Evolutionary conservation across 1,140 invertebrate species (phyloP).

Genomic region (Pomacea maculata): DNA sequence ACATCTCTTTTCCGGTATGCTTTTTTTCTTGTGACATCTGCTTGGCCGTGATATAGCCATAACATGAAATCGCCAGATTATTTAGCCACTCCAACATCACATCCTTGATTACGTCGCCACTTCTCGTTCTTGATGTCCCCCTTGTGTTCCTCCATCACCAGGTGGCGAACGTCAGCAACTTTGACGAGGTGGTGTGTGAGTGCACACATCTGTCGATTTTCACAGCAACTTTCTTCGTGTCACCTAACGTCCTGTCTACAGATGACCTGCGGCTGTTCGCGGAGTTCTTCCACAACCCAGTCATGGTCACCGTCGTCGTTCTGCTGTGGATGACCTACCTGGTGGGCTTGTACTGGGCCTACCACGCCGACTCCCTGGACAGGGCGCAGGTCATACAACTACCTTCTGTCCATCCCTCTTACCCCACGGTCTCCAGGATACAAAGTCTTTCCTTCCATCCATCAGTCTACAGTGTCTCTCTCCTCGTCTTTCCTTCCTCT

Average conservation of each 20-base stretch:
- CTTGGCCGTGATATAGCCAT: no score
- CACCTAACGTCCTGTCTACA: slow-evolving; percentile 40
- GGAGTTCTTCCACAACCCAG: slow-evolving; percentile 52
- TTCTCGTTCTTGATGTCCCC: no score
- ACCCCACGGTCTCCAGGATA: neutral
- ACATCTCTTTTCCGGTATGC: no score
- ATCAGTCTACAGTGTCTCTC: neutral
- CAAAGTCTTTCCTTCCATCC: neutral
- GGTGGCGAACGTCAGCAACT: slow-evolving; percentile 30
- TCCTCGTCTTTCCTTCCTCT: neutral
- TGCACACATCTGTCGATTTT: slow-evolving; percentile 47
- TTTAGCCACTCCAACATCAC: no score
- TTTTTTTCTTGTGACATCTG: no score
- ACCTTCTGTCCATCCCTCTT: neutral
- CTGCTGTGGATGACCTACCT: slow-evolving; percentile 48
- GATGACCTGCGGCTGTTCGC: slow-evolving; percentile 38
- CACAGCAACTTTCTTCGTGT: slow-evolving; percentile 41
- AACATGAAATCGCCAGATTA: no score
- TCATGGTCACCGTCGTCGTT: slow-evolving; percentile 40
- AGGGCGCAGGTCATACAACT: slow-evolving; percentile 23
- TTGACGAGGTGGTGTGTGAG: slow-evolving; percentile 32
- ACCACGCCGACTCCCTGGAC: slow-evolving; percentile 37
- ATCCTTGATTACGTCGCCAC: no score
- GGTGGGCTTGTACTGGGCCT: slow-evolving; percentile 38
- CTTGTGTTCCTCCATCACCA: slow-evolving; percentile 15